Base-by-base conservation (phyloP, 37 sponge, comb jelly and placozoan genomes). In the Haliclona indistincta region DNA sequence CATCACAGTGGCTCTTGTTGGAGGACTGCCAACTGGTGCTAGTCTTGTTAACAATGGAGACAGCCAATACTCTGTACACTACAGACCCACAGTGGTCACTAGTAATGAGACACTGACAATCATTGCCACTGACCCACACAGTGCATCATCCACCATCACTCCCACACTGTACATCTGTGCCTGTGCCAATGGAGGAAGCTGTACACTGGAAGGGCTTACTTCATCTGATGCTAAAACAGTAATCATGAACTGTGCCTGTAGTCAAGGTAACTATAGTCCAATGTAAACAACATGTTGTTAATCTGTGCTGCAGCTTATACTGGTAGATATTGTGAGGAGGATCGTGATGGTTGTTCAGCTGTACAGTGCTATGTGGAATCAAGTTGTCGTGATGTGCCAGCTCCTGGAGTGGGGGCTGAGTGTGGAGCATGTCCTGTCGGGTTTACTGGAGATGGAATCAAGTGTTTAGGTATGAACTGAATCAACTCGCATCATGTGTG, bases 141-240 rank as follows among this genome's bases (percentile, higher is more conserved):
- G 41, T 69, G 44, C 33, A 11, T 25, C 26, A 25, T 6, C 60
- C 7, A 58, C 28, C n/a, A 7, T 58, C 11, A 26, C 7, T 8
- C 60, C 60, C 11, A 20, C 7, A n/a, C 26, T 58, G n/a, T 47
- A 47, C 26, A 36, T 67, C 38, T 78, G 78, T 78, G 78, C 37
- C 38, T 78, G 78, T 67, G 34, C 19, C 38, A 78, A 78, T 52
- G 68, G 51, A 63, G 78, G 68, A 19, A 78, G 47, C 53, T 78
- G 78, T 68, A 78, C 78, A 37, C 34, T 30, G 36, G 56, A 67
- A 8, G 78, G 58, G 2, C 40, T 67, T 47, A 10, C 15, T 47
- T 10, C 15, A 47, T 17, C 10, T 47, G 15, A 47, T 47, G 15
- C 10, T 47, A 47, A 47, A 17, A 47, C 51, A 10, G 51, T 47